phyloP scores from a whole-genome alignment of 2,888 invertebrate species.

The Vesta saturnalis region DNA sequence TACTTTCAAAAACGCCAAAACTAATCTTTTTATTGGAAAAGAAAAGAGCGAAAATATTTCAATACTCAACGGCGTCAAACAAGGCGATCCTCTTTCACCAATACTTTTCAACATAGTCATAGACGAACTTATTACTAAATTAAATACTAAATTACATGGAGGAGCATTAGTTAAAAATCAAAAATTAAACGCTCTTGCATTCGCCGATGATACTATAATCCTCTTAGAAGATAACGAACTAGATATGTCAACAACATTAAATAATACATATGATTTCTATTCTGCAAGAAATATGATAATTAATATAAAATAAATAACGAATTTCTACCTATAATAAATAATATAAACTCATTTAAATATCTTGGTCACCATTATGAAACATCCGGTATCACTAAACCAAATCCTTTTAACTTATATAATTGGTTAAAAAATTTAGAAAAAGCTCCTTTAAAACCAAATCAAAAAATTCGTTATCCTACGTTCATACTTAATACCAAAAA shows the following conservation, averaged over 20 bases:
- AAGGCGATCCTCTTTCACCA: conserved; percentile 28
- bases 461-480: conserved; percentile 6
- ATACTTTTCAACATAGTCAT: conserved; percentile 19
- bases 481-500: background rate
- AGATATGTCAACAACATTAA: conserved; percentile 19
- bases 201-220: conserved; percentile 40
- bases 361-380: background rate
- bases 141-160: background rate
- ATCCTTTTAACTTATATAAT: background rate
- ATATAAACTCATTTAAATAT: background rate
- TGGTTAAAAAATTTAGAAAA: background rate
- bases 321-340: background rate
- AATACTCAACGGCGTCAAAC: conserved; percentile 23
- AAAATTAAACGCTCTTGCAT: conserved; percentile 27
- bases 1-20: background rate
- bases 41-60: background rate
- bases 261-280: conserved; percentile 26
- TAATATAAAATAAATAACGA: conserved; percentile 12
- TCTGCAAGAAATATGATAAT: conserved; percentile 22
- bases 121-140: background rate
- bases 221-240: conserved; percentile 19
- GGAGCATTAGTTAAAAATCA: background rate
- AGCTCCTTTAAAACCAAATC: conserved; percentile 14
- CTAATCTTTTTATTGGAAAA: background rate
- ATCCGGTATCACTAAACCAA: conserved; percentile 3